Evolutionary conservation across 2,888 invertebrate species (phyloP).

Genomic region (Eurytoma californica): DNA sequence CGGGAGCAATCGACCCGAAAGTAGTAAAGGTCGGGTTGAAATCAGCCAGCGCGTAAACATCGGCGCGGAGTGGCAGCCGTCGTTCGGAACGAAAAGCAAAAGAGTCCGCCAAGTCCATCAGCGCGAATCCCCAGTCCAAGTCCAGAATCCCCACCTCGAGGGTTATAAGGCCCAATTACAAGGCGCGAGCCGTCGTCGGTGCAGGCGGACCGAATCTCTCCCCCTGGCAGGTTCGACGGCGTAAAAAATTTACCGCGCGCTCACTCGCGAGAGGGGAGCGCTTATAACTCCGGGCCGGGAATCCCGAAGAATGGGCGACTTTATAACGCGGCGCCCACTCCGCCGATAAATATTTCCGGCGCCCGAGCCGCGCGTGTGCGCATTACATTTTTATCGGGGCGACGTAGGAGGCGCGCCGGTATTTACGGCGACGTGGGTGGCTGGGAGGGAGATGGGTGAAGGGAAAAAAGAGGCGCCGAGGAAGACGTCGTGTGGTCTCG

Average conservation of each 20-base stretch:
- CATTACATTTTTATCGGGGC: slow-evolving; percentile 30
- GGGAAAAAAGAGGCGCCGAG: not conserved
- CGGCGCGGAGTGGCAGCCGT: too few relatives aligned
- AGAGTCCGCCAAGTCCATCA: too few relatives aligned
- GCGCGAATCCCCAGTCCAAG: too few relatives aligned
- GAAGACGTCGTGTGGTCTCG: not conserved
- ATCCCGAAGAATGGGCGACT: not conserved
- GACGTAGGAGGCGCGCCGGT: not conserved
- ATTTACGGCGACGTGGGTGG: not conserved
- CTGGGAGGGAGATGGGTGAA: not conserved
- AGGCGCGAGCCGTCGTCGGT: too few relatives aligned
- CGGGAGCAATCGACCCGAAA: too few relatives aligned
- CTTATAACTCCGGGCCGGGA: not conserved
- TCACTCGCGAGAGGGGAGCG: not conserved
- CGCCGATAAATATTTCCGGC: slow-evolving; percentile 33
- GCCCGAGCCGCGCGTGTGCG: not conserved
- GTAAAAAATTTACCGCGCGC: not conserved
- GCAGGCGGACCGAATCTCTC: not conserved
- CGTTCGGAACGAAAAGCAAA: too few relatives aligned
- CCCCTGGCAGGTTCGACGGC: not conserved
- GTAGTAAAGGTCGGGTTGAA: not conserved
- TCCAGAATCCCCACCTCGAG: too few relatives aligned
- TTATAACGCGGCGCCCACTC: not conserved
- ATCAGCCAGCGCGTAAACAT: not conserved
- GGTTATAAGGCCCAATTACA: too few relatives aligned